Evolutionary conservation across 1,140 invertebrate genomes (phyloP).

Genomic region (Brachionus angularis): DNA sequence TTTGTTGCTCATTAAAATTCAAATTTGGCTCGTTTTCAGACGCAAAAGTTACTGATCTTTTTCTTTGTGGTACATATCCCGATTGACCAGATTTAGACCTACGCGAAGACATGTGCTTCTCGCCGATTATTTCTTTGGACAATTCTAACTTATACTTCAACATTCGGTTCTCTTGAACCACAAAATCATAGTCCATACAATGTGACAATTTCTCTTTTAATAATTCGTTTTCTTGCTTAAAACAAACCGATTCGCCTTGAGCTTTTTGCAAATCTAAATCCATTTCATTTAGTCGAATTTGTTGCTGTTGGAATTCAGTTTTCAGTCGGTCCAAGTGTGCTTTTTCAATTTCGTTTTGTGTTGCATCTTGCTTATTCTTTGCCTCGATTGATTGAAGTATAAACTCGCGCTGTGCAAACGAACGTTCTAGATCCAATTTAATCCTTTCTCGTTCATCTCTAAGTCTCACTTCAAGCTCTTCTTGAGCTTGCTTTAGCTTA

Average conservation of each 20-base stretch:
- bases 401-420: conserved; percentile 32
- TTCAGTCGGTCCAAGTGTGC: conserved; percentile 5
- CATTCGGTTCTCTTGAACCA: conserved; percentile 28
- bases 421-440: conserved; percentile 28
- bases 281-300: conserved; percentile 31
- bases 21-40: conserved; percentile 4
- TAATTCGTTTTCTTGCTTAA: conserved; percentile 27
- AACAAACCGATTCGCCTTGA: conserved; percentile 6
- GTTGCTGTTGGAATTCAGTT: conserved; percentile 3
- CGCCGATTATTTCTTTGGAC: conserved; percentile 32
- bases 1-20: too few relatives aligned
- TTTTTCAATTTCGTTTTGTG: conserved; percentile 36
- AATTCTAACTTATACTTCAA: conserved; percentile 35
- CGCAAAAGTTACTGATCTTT: conserved; percentile 37
- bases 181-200: conserved; percentile 42
- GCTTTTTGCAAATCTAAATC: conserved; percentile 17
- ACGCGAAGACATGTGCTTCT: conserved; percentile 8
- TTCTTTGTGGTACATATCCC: conserved; percentile 4
- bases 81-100: conserved; percentile 1
- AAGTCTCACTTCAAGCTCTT: neutral
- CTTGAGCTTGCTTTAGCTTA: neutral
- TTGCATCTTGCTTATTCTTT: conserved; percentile 35
- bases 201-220: conserved; percentile 20
- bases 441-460: conserved; percentile 25
- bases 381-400: conserved; percentile 35